These are phyloP conservation scores for Glyptemys insculpta DNA, from an alignment of 2,797 vertebrate genomes.

Conservation along the genomic window DNA sequence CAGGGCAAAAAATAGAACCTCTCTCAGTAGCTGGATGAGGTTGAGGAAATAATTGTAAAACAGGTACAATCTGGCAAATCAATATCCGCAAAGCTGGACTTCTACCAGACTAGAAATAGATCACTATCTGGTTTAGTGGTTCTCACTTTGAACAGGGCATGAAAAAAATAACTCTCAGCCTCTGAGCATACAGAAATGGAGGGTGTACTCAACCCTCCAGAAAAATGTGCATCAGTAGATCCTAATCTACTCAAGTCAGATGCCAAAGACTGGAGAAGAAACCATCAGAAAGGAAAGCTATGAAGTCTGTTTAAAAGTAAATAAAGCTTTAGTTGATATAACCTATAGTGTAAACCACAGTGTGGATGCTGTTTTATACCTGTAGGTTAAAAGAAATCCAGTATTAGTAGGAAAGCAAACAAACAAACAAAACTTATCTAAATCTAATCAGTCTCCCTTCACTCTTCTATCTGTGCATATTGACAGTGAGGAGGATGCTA, in stretches of 20 bases:
- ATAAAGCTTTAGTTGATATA: neutral
- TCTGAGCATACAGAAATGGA: neutral
- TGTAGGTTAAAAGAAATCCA: neutral
- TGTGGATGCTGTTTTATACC: neutral
- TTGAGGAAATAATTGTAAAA: neutral
- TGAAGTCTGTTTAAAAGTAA: neutral
- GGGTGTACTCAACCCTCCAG: neutral
- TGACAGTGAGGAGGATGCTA: neutral
- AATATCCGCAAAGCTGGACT: neutral
- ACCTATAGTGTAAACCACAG: accelerated
- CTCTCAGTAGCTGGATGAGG: neutral
- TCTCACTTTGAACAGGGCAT: neutral
- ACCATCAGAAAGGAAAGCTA: neutral
- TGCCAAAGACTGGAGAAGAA: neutral
- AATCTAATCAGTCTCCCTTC: neutral
- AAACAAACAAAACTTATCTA: accelerated
- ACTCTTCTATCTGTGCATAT: neutral
- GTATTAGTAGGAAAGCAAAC: neutral
- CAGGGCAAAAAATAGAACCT: accelerated
- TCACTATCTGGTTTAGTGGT: neutral
- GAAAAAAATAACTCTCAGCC: neutral
- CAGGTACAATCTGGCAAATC: neutral
- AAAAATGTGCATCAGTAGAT: neutral
- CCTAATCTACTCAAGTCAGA: neutral
- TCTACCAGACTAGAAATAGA: neutral